Conservation (phyloP, 1,140 invertebrate genomes). For the Papilio dardanus region DNA sequence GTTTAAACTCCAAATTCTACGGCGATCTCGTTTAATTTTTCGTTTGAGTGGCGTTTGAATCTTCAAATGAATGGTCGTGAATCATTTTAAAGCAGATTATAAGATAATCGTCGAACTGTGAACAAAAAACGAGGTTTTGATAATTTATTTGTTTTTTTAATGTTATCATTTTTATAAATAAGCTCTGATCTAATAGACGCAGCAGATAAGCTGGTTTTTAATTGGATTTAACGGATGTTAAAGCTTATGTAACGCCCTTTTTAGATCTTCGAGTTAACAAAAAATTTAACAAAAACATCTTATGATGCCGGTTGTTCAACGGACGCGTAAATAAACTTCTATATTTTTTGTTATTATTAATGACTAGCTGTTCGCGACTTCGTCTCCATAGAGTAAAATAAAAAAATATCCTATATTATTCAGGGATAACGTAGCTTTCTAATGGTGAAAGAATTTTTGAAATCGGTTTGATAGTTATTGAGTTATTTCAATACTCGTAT, state of each 20-base stretch:
- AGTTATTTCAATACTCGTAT: too few species aligned
- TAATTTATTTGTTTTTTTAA: conserved; percentile 6
- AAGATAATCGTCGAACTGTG: conserved; percentile 15
- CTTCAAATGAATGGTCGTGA: too few species aligned
- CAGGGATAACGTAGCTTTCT: too few species aligned
- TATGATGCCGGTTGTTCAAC: not conserved
- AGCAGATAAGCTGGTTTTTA: conserved; percentile 4
- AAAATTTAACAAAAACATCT: conserved; percentile 1
- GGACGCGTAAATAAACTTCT: not conserved
- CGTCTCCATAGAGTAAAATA: too few species aligned
- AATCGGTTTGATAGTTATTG: too few species aligned
- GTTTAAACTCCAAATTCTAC: too few species aligned
- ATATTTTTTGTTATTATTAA: not conserved
- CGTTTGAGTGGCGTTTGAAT: too few species aligned
- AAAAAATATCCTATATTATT: too few species aligned
- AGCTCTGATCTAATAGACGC: conserved; percentile 23
- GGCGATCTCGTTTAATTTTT: too few species aligned
- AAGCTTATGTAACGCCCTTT: conserved; percentile 4
- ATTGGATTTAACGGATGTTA: conserved; percentile 21
- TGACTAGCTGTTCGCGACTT: too few species aligned
- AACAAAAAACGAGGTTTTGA: not conserved
- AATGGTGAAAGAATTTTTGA: too few species aligned
- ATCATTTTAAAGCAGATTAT: too few species aligned
- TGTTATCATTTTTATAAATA: conserved; percentile 25
- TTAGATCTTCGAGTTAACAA: conserved; percentile 4